Percentiles rank a stretch among this genome's conserved stretches.
These are phyloP conservation scores for Pachypeltis micranthus DNA, from an alignment of 1,140 invertebrate genomes.

Conservation along the genomic window DNA sequence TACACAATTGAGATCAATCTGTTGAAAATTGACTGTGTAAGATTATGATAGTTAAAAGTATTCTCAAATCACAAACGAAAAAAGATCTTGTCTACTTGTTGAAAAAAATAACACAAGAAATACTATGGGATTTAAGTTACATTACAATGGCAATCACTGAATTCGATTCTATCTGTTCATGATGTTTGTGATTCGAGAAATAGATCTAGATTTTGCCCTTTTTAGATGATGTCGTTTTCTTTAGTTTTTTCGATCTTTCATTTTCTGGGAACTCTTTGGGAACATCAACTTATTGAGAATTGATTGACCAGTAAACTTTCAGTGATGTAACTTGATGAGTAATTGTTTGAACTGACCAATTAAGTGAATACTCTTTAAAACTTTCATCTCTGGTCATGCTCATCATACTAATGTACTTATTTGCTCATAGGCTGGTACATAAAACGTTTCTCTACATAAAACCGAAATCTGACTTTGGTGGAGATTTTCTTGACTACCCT, in stretches of 20 bases:
- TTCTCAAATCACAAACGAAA: neutral
- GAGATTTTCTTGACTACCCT: too few relatives aligned
- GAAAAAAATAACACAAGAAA: neutral
- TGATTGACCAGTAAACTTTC: neutral
- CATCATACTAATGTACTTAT: too few relatives aligned
- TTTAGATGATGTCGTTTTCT: neutral
- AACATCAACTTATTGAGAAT: neutral
- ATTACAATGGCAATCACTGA: neutral
- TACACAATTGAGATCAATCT: neutral
- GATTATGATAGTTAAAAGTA: neutral
- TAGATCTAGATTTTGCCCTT: neutral
- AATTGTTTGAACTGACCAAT: neutral
- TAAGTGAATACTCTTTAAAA: neutral
- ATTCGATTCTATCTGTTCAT: neutral
- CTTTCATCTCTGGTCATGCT: neutral
- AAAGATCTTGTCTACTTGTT: too few relatives aligned
- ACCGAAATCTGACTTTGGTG: too few relatives aligned
- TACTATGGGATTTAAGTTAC: neutral
- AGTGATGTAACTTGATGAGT: neutral
- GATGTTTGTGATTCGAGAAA: neutral
- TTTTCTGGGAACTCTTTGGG: neutral
- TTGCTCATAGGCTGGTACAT: too few relatives aligned
- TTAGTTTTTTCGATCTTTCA: neutral
- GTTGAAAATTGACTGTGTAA: neutral
- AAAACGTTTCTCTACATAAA: too few relatives aligned